These are phyloP conservation scores for Leptothorax acervorum DNA, from an alignment of 2,888 invertebrate genomes.

Conservation along the genomic window DNA sequence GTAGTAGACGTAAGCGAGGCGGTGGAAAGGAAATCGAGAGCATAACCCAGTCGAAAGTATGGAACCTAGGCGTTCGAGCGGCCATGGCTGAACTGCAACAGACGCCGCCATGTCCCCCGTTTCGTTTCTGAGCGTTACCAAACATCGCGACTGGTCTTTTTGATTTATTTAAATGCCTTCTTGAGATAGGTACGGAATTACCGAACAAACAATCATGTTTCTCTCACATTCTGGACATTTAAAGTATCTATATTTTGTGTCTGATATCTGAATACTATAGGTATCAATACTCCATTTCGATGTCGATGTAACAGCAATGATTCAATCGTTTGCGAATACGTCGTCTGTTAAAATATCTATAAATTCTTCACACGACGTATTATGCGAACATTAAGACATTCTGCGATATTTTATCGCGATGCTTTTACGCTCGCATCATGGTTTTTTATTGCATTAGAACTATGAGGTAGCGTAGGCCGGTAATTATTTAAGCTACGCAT, in stretches of 20 bases:
- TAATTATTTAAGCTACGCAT: conserved; percentile 35
- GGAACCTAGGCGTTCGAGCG: conserved; percentile 63
- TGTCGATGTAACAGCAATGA: not conserved
- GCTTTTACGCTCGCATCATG: not conserved
- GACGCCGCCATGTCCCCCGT: conserved; percentile 71
- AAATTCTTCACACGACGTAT: not conserved
- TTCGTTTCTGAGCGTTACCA: conserved; percentile 60
- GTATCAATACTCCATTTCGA: not conserved
- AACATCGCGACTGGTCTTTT: conserved; percentile 39
- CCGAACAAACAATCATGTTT: not conserved
- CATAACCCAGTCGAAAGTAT: conserved; percentile 63
- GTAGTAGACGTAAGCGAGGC: conserved; percentile 42
- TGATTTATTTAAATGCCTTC: not conserved
- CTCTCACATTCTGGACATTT: not conserved
- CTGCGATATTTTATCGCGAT: conserved; percentile 14
- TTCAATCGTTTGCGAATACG: conserved; percentile 5
- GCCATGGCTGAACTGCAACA: conserved; percentile 67
- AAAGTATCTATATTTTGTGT: not conserved
- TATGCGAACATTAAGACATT: conserved; percentile 25
- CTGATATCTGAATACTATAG: not conserved
- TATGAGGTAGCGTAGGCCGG: not conserved
- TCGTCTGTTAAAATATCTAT: conserved; percentile 7
- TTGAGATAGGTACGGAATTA: not conserved
- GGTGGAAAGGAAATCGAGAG: conserved; percentile 47
- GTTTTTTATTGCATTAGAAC: not conserved